Percentiles rank a stretch among this genome's conserved stretches.
Evolutionary conservation across 2,888 invertebrate species (phyloP).

Genomic region (Desoria tigrina): DNA sequence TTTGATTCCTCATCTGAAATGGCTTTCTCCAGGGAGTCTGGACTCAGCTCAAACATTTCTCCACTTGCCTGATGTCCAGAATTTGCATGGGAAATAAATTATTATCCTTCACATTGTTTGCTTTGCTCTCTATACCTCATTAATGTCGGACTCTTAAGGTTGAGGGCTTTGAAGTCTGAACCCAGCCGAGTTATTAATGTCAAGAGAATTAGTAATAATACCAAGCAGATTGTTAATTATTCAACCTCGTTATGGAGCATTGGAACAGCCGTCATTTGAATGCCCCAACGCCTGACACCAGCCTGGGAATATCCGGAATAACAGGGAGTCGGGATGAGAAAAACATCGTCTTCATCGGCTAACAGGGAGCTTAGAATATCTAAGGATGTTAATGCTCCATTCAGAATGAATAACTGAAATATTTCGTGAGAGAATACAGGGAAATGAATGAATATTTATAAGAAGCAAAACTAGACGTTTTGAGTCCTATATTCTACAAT

Average conservation of each 20-base stretch:
- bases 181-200: too few species aligned
- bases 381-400: constrained; percentile 32
- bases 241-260: constrained; percentile 11
- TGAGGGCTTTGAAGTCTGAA: too few species aligned
- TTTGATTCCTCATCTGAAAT: constrained; percentile 20
- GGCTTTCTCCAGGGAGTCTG: constrained; percentile 29
- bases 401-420: constrained; percentile 29
- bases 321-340: constrained; percentile 28
- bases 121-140: too few species aligned
- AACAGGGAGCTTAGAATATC: constrained; percentile 30
- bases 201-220: too few species aligned
- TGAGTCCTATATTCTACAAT: neutral
- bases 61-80: constrained; percentile 12
- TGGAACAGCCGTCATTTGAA: constrained; percentile 27
- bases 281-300: constrained; percentile 32
- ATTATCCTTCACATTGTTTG: too few species aligned
- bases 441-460: neutral
- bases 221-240: too few species aligned
- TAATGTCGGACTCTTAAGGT: too few species aligned
- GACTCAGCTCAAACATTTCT: constrained; percentile 29
- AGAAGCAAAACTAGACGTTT: neutral
- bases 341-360: constrained; percentile 30
- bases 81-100: too few species aligned
- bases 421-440: neutral
- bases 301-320: constrained; percentile 33